These are phyloP conservation scores for Odontothrips loti DNA, from an alignment of 2,888 invertebrate species.

Conservation along the genomic window DNA sequence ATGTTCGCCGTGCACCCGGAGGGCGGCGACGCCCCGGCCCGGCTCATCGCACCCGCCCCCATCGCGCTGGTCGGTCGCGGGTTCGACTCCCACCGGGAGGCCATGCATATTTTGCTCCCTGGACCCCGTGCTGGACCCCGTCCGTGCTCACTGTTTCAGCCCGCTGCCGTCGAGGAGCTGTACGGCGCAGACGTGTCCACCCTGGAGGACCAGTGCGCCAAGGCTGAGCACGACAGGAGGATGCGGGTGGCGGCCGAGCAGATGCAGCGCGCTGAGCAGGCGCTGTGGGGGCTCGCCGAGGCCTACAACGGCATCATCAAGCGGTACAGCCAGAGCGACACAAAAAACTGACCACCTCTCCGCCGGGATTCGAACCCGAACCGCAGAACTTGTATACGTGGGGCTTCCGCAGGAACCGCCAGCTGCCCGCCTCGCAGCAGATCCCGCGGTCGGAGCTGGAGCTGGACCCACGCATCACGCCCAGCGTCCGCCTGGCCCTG, in stretches of 20 bases:
- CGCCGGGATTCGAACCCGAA: not conserved
- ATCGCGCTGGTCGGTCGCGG: not conserved
- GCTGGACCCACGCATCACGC: slow-evolving; percentile 18
- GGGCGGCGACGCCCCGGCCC: not conserved
- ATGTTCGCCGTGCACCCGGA: slow-evolving; percentile 18
- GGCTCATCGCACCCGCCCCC: not conserved
- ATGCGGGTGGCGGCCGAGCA: not conserved
- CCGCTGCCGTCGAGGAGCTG: slow-evolving; percentile 4
- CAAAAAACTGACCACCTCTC: not conserved
- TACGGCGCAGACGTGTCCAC: slow-evolving; percentile 12
- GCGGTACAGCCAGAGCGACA: not conserved
- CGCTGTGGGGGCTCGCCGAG: slow-evolving; percentile 1
- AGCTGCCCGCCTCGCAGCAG: slow-evolving; percentile 9
- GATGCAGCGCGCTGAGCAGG: slow-evolving; percentile 11
- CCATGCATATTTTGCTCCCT: not conserved
- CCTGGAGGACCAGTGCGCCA: slow-evolving; percentile 21
- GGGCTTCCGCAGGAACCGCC: not conserved
- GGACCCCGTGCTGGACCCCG: too few species aligned
- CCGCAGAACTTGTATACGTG: not conserved
- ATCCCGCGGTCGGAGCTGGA: not conserved
- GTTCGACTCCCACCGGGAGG: too few species aligned
- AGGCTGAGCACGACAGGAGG: not conserved
- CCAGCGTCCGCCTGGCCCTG: not conserved
- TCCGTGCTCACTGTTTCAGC: not conserved
- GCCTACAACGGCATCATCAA: not conserved